phyloP scores from a whole-genome alignment of 2,113 vertebrate species.

The Chionis minor region DNA sequence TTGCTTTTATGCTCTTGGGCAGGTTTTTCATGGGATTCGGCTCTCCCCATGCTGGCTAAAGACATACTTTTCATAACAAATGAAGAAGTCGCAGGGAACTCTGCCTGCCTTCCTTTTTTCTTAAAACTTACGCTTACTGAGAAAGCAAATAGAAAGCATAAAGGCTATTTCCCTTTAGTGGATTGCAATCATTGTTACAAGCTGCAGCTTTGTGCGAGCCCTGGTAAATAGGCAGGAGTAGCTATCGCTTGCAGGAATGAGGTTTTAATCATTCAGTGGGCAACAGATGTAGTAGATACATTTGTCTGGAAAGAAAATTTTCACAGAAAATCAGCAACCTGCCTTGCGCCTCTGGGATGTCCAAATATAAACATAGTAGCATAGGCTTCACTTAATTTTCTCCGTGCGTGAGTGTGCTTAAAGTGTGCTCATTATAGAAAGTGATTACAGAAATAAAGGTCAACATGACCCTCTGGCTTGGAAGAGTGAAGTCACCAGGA shows the following conservation, averaged over 20 bases:
- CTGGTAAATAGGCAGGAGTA: not conserved
- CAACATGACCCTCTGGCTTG: not conserved
- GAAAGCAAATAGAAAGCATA: not conserved
- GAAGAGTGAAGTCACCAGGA: not conserved
- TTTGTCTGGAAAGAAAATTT: not conserved
- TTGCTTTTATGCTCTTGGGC: not conserved
- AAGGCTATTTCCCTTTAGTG: not conserved
- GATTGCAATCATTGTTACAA: not conserved
- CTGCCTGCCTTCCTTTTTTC: not conserved
- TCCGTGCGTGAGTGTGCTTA: accelerated
- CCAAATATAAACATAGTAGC: not conserved
- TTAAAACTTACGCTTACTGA: not conserved
- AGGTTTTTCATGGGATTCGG: not conserved
- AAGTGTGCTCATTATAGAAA: not conserved
- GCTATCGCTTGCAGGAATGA: not conserved
- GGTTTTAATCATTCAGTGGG: not conserved
- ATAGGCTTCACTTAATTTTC: not conserved
- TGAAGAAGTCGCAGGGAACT: not conserved
- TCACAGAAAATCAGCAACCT: not conserved
- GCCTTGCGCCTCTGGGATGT: not conserved
- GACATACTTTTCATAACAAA: not conserved
- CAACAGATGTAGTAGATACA: not conserved
- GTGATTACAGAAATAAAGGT: not conserved
- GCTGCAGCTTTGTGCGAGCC: not conserved
- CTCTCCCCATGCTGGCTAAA: not conserved